phyloP scores from a whole-genome alignment of 2,797 vertebrate genomes.

The Danio jaintianensis region DNA sequence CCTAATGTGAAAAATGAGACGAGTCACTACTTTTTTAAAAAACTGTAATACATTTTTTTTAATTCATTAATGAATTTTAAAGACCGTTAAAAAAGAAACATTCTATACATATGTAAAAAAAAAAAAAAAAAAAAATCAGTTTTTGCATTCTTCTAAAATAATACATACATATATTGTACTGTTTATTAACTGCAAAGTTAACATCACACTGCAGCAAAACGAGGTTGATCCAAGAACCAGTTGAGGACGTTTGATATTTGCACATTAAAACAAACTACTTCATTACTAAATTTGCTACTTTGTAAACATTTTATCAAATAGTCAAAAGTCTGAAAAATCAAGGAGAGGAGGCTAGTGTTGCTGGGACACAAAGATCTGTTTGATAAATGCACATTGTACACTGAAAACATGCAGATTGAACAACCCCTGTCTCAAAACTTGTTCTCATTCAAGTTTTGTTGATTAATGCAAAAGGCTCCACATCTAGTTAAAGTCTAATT shows the following conservation, averaged over 20 bases:
- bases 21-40: no score
- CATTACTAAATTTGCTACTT: background rate
- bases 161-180: background rate
- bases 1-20: background rate
- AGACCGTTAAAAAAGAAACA: no score
- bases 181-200: background rate
- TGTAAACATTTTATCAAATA: background rate
- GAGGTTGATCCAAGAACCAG: background rate
- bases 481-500: constrained; percentile 29
- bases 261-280: background rate
- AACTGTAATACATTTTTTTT: no score
- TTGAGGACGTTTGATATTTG: background rate
- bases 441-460: constrained; percentile 14
- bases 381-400: constrained; percentile 6
- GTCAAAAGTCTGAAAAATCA: constrained; percentile 8
- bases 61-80: no score
- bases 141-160: no score
- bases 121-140: no score
- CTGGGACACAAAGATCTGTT: constrained; percentile 40
- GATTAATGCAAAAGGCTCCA: constrained; percentile 11
- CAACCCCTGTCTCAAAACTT: constrained; percentile 16
- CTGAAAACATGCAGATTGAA: constrained; percentile 21
- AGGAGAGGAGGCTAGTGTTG: constrained; percentile 46
- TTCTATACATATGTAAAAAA: background rate
- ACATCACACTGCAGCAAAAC: background rate